Percentiles rank a stretch among this genome's conserved stretches.
Evolutionary conservation across 2,797 vertebrate genomes (phyloP).

Genomic region (Myiotriccus ornatus): DNA sequence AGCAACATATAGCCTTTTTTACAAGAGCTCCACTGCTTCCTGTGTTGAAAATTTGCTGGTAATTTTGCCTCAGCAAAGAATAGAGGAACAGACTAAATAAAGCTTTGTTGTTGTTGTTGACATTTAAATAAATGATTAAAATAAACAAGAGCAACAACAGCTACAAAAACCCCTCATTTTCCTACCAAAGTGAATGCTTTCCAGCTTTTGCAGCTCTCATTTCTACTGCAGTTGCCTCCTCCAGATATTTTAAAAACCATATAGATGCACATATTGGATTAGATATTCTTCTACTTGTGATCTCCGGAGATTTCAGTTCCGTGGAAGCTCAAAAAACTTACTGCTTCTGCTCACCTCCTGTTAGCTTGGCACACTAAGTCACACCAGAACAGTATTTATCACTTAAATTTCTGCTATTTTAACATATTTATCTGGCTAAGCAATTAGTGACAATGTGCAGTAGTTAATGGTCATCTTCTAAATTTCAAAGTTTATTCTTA

Average conservation of each 20-base stretch:
- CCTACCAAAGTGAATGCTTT: background rate
- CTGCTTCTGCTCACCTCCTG: background rate
- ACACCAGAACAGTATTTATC: background rate
- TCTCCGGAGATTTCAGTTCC: background rate
- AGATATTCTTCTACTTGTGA: background rate
- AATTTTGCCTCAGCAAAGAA: background rate
- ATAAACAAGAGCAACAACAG: background rate
- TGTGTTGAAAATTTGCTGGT: background rate
- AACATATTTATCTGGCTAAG: background rate
- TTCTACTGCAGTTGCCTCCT: background rate
- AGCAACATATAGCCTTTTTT: background rate
- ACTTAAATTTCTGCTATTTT: background rate
- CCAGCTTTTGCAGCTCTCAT: background rate
- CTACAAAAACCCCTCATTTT: background rate
- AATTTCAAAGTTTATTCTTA: background rate
- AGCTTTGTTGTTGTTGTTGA: background rate
- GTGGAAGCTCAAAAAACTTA: background rate
- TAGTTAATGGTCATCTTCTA: background rate
- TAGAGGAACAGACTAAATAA: background rate
- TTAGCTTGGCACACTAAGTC: background rate
- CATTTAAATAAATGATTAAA: background rate
- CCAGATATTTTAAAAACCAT: background rate
- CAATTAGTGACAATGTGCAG: background rate
- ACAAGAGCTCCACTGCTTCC: background rate
- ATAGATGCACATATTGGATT: background rate